Conservation (phyloP, 2,113 vertebrate genomes). For the Thinocorus orbignyianus region DNA sequence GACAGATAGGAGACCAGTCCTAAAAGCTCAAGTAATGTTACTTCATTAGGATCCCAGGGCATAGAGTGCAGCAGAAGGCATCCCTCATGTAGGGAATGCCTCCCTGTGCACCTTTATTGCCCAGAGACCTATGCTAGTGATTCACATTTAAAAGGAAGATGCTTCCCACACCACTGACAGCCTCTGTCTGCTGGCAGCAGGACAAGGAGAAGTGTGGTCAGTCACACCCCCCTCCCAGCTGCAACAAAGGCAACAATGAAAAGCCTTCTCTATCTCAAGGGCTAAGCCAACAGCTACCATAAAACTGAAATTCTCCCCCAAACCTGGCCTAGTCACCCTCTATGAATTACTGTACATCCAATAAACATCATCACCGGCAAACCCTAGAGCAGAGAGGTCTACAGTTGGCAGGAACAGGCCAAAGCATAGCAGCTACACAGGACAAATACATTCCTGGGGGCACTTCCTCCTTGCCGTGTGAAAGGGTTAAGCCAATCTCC, state of each 20-base stretch:
- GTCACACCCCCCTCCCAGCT: not conserved
- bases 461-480: not conserved
- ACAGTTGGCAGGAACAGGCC: not conserved
- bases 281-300: not conserved
- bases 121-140: slow-evolving; percentile 10
- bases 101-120: not conserved
- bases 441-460: not conserved
- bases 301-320: not conserved
- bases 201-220: not conserved
- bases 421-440: not conserved
- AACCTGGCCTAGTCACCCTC: not conserved
- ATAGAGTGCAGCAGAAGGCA: not conserved
- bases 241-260: not conserved
- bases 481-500: not conserved
- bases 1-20: slow-evolving; percentile 12
- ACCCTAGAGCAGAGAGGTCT: not conserved
- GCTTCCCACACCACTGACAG: slow-evolving; percentile 1
- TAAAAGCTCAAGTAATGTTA: slow-evolving; percentile 57
- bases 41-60: slow-evolving; percentile 32
- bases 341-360: not conserved
- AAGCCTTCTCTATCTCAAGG: not conserved
- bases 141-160: slow-evolving; percentile 63
- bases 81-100: not conserved
- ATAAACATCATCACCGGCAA: fast-evolving
- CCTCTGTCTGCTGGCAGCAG: not conserved